phyloP scores from a whole-genome alignment of 2,113 vertebrate species.

The Podiceps cristatus region DNA sequence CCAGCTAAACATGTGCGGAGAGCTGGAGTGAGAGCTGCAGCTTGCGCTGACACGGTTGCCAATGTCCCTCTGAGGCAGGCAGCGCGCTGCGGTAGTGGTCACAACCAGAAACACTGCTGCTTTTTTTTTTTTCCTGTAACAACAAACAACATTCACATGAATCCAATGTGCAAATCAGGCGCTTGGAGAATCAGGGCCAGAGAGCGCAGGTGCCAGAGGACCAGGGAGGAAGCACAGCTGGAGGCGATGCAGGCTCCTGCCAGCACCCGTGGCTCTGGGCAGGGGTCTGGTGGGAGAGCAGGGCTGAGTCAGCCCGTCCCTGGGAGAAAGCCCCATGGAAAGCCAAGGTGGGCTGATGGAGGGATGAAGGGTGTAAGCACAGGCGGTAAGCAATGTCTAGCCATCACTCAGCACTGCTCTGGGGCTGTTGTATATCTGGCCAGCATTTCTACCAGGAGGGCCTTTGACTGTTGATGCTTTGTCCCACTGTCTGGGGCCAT shows the following conservation, averaged over 20 bases:
- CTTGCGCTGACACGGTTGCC: rapidly evolving
- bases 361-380: background rate
- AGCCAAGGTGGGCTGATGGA: background rate
- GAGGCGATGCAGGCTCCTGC: background rate
- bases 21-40: background rate
- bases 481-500: too few relatives aligned
- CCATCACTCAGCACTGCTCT: background rate
- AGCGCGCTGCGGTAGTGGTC: rapidly evolving
- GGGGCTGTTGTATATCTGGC: background rate
- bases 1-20: rapidly evolving
- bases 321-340: background rate
- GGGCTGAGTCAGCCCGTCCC: background rate
- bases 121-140: background rate
- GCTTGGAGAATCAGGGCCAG: background rate
- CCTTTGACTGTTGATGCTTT: background rate
- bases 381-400: rapidly evolving
- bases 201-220: background rate
- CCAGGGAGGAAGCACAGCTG: background rate
- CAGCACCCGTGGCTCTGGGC: background rate
- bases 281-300: background rate
- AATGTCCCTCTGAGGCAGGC: background rate
- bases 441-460: background rate
- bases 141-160: background rate
- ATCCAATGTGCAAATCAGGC: background rate
- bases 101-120: background rate